Evolutionary conservation across 35 echinoderm and acorn worm species (phyloP).

Genomic region (Eucidaris tribuloides): DNA sequence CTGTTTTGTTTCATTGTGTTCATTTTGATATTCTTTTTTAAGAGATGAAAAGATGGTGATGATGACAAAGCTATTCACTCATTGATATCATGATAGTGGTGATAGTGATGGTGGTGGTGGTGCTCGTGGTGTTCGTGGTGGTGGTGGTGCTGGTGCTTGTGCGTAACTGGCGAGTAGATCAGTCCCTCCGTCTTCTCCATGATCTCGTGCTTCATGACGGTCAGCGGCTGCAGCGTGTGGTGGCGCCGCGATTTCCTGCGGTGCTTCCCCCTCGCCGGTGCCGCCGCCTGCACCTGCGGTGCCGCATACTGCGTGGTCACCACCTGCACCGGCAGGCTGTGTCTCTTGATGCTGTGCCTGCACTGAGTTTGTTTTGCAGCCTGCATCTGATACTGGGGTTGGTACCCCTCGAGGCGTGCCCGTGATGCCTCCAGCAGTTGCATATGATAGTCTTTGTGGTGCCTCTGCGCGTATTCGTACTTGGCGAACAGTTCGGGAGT

Average conservation of each 20-base stretch:
- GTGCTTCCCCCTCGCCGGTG: constrained; percentile 35
- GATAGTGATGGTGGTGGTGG: constrained; percentile 85
- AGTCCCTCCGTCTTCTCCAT: constrained; percentile 38
- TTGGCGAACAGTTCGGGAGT: constrained; percentile 23
- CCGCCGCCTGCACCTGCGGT: constrained; percentile 23
- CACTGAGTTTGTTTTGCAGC: not conserved
- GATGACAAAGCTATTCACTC: too few species aligned
- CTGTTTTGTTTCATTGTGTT: too few species aligned
- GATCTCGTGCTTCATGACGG: constrained; percentile 82
- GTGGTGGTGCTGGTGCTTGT: constrained; percentile 72
- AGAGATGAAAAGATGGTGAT: too few species aligned
- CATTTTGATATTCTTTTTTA: too few species aligned
- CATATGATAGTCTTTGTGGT: constrained; percentile 66
- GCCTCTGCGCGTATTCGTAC: constrained; percentile 23
- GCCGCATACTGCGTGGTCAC: constrained; percentile 47
- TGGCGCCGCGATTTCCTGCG: constrained; percentile 43
- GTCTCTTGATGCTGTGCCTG: not conserved
- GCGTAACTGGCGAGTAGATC: constrained; percentile 34
- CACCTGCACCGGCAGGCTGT: constrained; percentile 15
- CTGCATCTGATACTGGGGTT: constrained; percentile 19
- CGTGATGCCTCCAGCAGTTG: constrained; percentile 46
- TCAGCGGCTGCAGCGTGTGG: constrained; percentile 67
- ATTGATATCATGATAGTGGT: too few species aligned
- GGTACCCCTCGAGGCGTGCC: constrained; percentile 38
- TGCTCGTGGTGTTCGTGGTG: constrained; percentile 85